Evolutionary conservation across 2,797 vertebrate genomes (phyloP).

Genomic region (Phalloptychus januarius): DNA sequence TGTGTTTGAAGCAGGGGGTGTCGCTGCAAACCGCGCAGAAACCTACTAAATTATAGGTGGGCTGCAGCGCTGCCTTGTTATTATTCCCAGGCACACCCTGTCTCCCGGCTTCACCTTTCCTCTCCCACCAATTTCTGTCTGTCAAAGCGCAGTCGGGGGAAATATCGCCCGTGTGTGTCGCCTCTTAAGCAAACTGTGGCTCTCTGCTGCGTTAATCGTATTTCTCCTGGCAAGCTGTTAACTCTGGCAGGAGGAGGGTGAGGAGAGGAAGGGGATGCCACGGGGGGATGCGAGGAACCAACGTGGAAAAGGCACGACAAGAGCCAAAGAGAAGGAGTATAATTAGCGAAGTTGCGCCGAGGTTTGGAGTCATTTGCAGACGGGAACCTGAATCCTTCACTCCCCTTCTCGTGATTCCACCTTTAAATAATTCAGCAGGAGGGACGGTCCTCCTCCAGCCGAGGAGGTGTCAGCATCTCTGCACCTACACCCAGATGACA

Average conservation of each 20-base stretch:
- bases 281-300: conserved; percentile 32
- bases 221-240: conserved; percentile 70
- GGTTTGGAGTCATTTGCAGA: conserved; percentile 46
- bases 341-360: conserved; percentile 65
- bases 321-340: conserved; percentile 33
- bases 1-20: conserved; percentile 29
- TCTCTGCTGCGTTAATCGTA: conserved; percentile 71
- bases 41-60: conserved; percentile 47
- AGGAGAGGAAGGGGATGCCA: conserved; percentile 12
- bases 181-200: conserved; percentile 59
- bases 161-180: conserved; percentile 50
- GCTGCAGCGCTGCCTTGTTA: conserved; percentile 48
- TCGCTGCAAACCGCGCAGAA: conserved; percentile 37
- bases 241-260: conserved; percentile 33
- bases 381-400: conserved; percentile 58
- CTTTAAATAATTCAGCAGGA: conserved; percentile 81
- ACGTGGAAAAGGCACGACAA: conserved; percentile 37
- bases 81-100: conserved; percentile 56
- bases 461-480: conserved; percentile 69
- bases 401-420: conserved; percentile 51
- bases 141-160: conserved; percentile 40
- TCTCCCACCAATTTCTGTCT: conserved; percentile 37
- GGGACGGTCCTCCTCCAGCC: conserved; percentile 72
- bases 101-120: conserved; percentile 49
- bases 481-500: conserved; percentile 71